phyloP scores from a whole-genome alignment of 2,888 invertebrate genomes.

The Clunio marinus region DNA sequence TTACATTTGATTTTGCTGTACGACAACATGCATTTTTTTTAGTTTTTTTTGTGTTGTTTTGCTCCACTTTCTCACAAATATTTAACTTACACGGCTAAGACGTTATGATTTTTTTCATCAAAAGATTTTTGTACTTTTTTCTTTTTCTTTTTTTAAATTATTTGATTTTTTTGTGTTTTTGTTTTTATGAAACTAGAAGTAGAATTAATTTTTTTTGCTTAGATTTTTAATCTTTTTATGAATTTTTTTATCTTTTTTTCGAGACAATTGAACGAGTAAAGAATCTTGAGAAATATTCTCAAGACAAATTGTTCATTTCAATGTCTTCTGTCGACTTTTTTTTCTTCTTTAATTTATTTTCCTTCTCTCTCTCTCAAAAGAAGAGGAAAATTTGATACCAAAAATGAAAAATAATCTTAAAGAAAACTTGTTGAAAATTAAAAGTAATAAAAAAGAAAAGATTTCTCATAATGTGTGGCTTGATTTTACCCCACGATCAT shows the following conservation, averaged over 20 bases:
- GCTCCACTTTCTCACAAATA: conserved; percentile 14
- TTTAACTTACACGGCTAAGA: conserved; percentile 28
- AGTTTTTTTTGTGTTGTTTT: background rate
- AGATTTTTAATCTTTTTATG: conserved; percentile 33
- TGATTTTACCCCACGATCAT: background rate
- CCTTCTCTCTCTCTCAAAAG: background rate
- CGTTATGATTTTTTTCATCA: conserved; percentile 30
- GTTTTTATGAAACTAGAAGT: conserved; percentile 36
- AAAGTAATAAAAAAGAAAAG: conserved; percentile 8
- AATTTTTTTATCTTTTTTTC: conserved; percentile 22
- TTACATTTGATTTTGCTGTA: background rate
- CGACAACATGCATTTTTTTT: conserved; percentile 17
- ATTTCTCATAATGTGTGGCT: no score
- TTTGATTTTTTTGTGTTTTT: conserved; percentile 33
- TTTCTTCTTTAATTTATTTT: conserved; percentile 33
- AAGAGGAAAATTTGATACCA: background rate
- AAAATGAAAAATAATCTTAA: conserved; percentile 34
- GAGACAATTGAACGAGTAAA: background rate
- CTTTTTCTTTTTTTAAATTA: conserved; percentile 30
- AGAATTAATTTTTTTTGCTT: conserved; percentile 16
- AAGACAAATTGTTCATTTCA: background rate
- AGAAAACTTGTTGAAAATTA: conserved; percentile 12
- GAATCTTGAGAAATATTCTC: background rate
- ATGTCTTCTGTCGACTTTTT: background rate
- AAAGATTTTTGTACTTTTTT: conserved; percentile 38